Base-by-base conservation (phyloP, 1,140 invertebrate species). In the Lerema accius region DNA sequence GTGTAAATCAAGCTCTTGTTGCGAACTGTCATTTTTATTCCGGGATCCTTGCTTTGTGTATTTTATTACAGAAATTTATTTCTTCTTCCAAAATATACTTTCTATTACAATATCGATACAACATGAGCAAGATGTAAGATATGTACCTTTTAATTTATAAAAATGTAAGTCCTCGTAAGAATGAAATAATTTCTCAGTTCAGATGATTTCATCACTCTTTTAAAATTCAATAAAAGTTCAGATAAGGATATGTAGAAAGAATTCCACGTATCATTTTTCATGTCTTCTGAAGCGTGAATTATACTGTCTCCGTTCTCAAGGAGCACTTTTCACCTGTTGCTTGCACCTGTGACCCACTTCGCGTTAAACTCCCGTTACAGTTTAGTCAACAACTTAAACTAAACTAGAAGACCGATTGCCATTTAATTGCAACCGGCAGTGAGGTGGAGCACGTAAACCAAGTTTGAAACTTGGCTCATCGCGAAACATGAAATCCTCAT, bases 1-100 rank as follows among this genome's bases (percentile, higher is more conserved):
- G 9, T 28, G 14, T 50, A 50, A 50, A 50, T 50, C 48, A 50
- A 16, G 48, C 26, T 50, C 48, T n/a, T 35, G 48, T 50, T 35
- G 28, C 48, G 26, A 35, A 1, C 26, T 50, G 48, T 35, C 48
- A 23, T 16, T 50, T 50, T 10, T 35, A 35, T 16, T 50, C 13
- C 7, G 6, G 13, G 28, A 35, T 1, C 7, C 23, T 16, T 50
- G 32, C 11, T 14, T 1, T n/a, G 9, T n/a, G 23, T 35, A 35
- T 50, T 48, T 48, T 15, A 28, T 28, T 0, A 23, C 23, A 3
- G 4, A 14, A 37, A 37, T 37, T 40, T 40, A 32, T 32, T 32
- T 32, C 28, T n/a, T 32, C 28, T 32, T 9, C 7, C 28, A 1
- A 32, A 32, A 7, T 32, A 32, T 32, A 23, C n/a, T n/a, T n/a